Conservation (phyloP, 92 coral and sea anemone genomes). For the Anthopleura xanthogrammica region DNA sequence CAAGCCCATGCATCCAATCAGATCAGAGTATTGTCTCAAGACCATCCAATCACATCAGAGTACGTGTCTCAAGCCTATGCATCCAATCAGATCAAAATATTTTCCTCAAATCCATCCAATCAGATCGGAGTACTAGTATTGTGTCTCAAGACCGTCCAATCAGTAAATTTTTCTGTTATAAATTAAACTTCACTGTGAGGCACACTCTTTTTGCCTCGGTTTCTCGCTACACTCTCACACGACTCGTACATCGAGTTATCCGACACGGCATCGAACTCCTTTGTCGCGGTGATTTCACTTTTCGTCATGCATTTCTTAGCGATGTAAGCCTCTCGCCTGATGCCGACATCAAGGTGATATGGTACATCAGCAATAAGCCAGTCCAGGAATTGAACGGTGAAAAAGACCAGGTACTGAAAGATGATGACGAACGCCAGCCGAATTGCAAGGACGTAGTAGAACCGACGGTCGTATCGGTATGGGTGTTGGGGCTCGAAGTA, state of each 20-base stretch:
- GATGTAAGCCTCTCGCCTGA: conserved; percentile 86
- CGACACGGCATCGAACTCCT: conserved; percentile 45
- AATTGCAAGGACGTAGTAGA: conserved; percentile 81
- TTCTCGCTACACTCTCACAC: conserved; percentile 53
- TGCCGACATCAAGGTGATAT: conserved; percentile 73
- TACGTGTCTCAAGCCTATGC: background rate
- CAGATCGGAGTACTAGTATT: background rate
- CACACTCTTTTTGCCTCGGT: conserved; percentile 7
- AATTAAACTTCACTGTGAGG: background rate
- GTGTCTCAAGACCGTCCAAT: no score
- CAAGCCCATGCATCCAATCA: background rate
- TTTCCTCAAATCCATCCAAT: background rate
- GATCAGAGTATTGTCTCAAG: background rate
- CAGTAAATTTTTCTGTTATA: no score
- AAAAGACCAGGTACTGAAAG: conserved; percentile 91
- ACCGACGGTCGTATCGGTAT: conserved; percentile 84
- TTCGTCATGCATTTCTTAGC: conserved; percentile 75
- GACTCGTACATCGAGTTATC: conserved; percentile 60
- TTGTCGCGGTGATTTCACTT: conserved; percentile 76
- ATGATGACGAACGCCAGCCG: conserved; percentile 79
- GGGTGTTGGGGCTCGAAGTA: conserved; percentile 87
- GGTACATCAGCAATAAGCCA: conserved; percentile 98
- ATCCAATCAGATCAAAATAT: background rate
- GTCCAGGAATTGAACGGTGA: conserved; percentile 76
- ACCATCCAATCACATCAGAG: background rate